Conservation (phyloP, 2,888 invertebrate genomes). For the Argyresthia albistria region DNA sequence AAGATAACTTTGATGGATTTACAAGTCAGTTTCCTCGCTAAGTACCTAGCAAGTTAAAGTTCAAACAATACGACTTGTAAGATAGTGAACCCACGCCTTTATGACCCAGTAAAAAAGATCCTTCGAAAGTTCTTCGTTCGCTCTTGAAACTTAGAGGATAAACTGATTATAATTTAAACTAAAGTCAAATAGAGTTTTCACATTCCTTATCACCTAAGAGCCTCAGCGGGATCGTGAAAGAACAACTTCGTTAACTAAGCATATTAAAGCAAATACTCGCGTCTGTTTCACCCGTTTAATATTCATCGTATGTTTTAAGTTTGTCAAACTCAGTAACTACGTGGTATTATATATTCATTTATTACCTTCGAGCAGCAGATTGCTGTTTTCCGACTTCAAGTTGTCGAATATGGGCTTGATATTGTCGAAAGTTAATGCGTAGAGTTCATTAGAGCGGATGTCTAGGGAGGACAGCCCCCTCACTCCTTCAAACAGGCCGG, state of each 20-base stretch:
- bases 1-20: too few relatives aligned
- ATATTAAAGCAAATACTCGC: conserved; percentile 45
- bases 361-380: conserved; percentile 83
- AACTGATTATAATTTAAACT: too few relatives aligned
- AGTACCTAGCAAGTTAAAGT: too few relatives aligned
- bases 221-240: conserved; percentile 50
- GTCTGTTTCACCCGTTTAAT: conserved; percentile 47
- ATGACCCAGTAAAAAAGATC: too few relatives aligned
- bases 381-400: conserved; percentile 81
- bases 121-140: too few relatives aligned
- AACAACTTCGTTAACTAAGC: conserved; percentile 42
- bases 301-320: conserved; percentile 56
- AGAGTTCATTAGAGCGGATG: conserved; percentile 82
- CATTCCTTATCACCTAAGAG: conserved; percentile 29
- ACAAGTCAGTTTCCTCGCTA: too few relatives aligned
- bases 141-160: too few relatives aligned
- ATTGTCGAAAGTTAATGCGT: conserved; percentile 83
- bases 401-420: conserved; percentile 84
- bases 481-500: conserved; percentile 81
- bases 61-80: too few relatives aligned
- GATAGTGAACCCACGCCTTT: too few relatives aligned
- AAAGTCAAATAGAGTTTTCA: conserved; percentile 6
- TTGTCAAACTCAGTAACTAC: conserved; percentile 34
- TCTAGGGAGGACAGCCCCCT: conserved; percentile 81
- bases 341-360: conserved; percentile 48